Conservation (phyloP, 2,888 invertebrate genomes). For the Torymus texanus region DNA sequence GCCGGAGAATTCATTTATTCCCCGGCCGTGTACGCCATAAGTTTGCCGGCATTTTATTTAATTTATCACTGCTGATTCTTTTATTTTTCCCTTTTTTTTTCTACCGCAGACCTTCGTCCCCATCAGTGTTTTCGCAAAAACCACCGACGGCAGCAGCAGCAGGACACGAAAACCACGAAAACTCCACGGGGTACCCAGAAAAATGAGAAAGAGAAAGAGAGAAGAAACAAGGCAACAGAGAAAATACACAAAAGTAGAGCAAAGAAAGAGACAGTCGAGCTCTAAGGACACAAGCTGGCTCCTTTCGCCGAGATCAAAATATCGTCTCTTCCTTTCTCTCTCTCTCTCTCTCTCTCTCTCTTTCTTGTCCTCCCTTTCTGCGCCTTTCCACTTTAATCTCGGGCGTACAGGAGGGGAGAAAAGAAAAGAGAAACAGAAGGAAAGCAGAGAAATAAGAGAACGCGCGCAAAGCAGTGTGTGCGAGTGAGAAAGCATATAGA, state of each 20-base stretch:
- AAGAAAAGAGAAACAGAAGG: background rate
- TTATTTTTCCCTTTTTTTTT: background rate
- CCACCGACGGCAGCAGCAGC: background rate
- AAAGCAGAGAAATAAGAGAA: slow-evolving; percentile 7
- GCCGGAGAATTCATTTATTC: slow-evolving; percentile 13
- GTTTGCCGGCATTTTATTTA: slow-evolving; percentile 11
- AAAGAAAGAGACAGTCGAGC: background rate
- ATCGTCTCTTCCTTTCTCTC: background rate
- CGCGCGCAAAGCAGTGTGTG: background rate
- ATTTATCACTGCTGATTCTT: slow-evolving; percentile 29
- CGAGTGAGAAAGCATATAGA: background rate
- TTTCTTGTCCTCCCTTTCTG: background rate
- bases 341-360: background rate
- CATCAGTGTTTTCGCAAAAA: slow-evolving; percentile 13
- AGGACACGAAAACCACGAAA: slow-evolving; percentile 2
- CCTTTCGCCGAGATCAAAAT: slow-evolving; percentile 34
- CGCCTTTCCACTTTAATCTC: slow-evolving; percentile 21
- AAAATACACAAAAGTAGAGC: background rate
- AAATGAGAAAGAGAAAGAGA: slow-evolving; percentile 23
- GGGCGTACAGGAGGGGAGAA: background rate
- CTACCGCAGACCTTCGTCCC: background rate
- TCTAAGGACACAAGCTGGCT: slow-evolving; percentile 22
- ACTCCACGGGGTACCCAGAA: slow-evolving; percentile 12
- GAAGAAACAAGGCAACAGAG: background rate
- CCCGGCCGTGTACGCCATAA: background rate